phyloP scores from a whole-genome alignment of 2,797 vertebrate genomes.

The Gouania willdenowi region DNA sequence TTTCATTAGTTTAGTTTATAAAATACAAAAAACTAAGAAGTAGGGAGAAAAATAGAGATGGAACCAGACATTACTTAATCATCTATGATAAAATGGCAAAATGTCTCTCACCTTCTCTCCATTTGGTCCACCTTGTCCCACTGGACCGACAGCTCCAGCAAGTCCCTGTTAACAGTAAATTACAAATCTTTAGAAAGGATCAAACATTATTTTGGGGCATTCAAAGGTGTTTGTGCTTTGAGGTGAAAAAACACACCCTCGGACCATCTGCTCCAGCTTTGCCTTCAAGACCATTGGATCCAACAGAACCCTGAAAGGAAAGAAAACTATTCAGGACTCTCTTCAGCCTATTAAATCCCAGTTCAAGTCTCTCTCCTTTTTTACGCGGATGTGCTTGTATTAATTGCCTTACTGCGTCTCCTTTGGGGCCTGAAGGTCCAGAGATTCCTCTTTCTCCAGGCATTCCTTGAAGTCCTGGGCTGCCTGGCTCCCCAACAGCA shows the following conservation, averaged over 20 bases:
- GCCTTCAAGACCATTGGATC: conserved; percentile 88
- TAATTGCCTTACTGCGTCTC: conserved; percentile 90
- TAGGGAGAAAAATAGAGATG: too few relatives aligned
- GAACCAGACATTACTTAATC: too few relatives aligned
- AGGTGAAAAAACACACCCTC: conserved; percentile 94
- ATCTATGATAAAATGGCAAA: too few relatives aligned
- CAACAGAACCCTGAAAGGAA: conserved; percentile 80
- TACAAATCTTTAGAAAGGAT: background rate
- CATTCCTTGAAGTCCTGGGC: conserved; percentile 85
- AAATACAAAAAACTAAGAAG: too few relatives aligned
- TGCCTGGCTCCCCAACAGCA: conserved; percentile 83
- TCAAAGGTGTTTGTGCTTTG: too few relatives aligned
- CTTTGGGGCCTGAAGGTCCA: conserved; percentile 71
- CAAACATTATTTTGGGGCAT: too few relatives aligned
- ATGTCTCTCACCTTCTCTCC: conserved; percentile 92
- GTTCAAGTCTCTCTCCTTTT: too few relatives aligned
- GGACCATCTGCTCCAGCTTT: conserved; percentile 90
- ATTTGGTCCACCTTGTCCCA: conserved; percentile 81
- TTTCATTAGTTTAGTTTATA: too few relatives aligned
- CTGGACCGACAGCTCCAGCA: conserved; percentile 84
- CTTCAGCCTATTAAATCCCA: too few relatives aligned
- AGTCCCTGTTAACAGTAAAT: conserved; percentile 48
- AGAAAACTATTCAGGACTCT: too few relatives aligned
- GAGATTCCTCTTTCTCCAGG: conserved; percentile 74
- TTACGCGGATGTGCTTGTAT: too few relatives aligned